Conservation (phyloP, 2,888 invertebrate species). For the Lysandra bellargus region DNA sequence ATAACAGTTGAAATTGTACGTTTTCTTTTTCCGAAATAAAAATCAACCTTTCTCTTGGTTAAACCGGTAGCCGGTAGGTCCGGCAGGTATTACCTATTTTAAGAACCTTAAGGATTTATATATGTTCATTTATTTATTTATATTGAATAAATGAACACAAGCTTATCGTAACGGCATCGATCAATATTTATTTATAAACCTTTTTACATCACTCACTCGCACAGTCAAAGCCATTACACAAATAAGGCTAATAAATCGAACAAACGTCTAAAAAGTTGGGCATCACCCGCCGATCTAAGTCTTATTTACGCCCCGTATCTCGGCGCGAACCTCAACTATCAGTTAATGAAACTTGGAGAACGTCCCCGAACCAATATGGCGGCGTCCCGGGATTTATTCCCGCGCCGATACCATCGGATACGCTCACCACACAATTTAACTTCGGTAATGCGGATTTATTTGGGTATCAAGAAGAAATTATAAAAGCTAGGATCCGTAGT, state of each 20-base stretch:
- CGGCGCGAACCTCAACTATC: conserved; percentile 63
- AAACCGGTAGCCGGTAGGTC: no score
- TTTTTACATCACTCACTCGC: neutral
- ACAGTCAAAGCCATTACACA: neutral
- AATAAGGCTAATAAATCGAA: conserved; percentile 32
- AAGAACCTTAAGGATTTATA: no score
- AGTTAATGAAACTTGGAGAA: conserved; percentile 79
- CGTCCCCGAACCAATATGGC: conserved; percentile 73
- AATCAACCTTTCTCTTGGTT: no score
- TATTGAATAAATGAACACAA: no score
- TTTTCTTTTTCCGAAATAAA: no score
- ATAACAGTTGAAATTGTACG: no score
- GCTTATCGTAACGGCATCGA: no score
- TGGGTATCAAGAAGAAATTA: conserved; percentile 75
- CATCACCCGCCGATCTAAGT: conserved; percentile 46
- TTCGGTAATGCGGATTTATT: conserved; percentile 63
- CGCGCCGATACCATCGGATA: conserved; percentile 69
- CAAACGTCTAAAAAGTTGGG: conserved; percentile 50
- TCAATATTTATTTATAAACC: neutral
- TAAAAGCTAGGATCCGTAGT: conserved; percentile 48
- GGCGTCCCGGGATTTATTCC: conserved; percentile 66
- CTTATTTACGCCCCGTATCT: conserved; percentile 45
- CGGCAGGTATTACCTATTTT: no score
- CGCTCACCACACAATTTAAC: conserved; percentile 72
- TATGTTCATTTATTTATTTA: no score